Evolutionary conservation across 2,888 invertebrate species (phyloP), one percentile per base, ranked within the genome.

Genomic region (Neelides folsomi): DNA sequence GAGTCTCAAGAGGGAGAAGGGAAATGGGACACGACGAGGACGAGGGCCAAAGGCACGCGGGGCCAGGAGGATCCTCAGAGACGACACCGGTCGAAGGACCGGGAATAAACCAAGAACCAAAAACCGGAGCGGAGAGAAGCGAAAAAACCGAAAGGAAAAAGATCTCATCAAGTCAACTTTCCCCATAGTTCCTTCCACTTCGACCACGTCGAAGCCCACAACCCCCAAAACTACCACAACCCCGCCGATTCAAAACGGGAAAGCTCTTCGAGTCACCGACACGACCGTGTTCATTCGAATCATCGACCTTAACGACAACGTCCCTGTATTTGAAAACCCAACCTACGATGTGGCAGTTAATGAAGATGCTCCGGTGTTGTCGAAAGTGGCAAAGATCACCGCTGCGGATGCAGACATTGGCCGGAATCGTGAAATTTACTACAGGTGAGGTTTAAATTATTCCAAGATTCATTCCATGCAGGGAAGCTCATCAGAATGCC

Each of bases 371-470:
- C 82, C 87, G 10, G 73, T 89, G 53, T 88, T 93, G 71, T 78
- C 80, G 51, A 65, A 61, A 55, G 57, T 68, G 19, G 60, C 70
- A 5, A 67, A 67, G 56, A 73, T 77, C 10, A 70, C 80, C 36
- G 97, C 95, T 0, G 92, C 90, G 67, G 97, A 98, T 72, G 94
- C 97, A 3, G 97, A 98, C 71, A 75, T 88, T 36, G 97, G 95
- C 2, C 77, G 89, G 65, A 97, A 97, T 71, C 93, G 94, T 1
- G 92, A 95, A 74, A 88, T 97, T 65, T 95, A 95, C 73, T 97
- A 94, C 73, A 92, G 64, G 64, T 64, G 52, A 57, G 55, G 5
- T 16, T 15, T 45, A 27, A 27, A 27, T 27, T 27, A 27, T 27
- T 27, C 27, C 27, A 5, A 3, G 27, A 7, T 27, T 3, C 27